Percentiles rank a stretch among this genome's conserved stretches.
Evolutionary conservation across 2,113 vertebrate genomes (phyloP).

Genomic region (Tauraco erythrolophus): DNA sequence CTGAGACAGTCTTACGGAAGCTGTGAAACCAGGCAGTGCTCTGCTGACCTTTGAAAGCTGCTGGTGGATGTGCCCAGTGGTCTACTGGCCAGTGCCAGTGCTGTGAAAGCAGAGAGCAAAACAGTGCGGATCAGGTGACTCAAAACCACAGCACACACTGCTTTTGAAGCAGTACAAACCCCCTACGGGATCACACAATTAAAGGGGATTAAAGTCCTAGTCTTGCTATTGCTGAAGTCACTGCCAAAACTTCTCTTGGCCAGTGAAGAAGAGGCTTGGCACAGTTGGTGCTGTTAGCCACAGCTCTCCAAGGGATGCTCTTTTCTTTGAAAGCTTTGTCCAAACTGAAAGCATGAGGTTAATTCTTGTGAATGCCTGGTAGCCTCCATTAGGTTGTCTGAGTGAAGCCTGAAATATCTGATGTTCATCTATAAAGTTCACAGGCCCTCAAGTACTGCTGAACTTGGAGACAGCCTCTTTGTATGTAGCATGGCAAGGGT

Average conservation of each 20-base stretch:
- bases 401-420: constrained; percentile 9
- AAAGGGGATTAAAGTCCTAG: constrained; percentile 49
- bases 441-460: neutral
- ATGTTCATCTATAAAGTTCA: constrained; percentile 12
- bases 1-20: neutral
- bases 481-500: neutral
- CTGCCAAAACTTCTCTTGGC: constrained; percentile 57
- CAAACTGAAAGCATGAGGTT: neutral
- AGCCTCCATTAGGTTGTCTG: constrained; percentile 28
- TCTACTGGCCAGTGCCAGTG: constrained; percentile 32
- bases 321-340: constrained; percentile 55
- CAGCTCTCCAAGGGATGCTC: constrained; percentile 32
- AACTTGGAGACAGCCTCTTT: neutral
- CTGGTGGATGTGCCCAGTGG: constrained; percentile 43
- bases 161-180: constrained; percentile 71
- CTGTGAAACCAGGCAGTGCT: constrained; percentile 33
- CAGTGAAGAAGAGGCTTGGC: neutral
- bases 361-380: constrained; percentile 26
- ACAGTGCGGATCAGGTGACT: constrained; percentile 66
- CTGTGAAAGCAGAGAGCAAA: constrained; percentile 64
- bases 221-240: neutral
- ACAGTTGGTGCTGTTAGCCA: neutral
- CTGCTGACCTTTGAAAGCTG: constrained; percentile 34
- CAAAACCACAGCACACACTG: constrained; percentile 48
- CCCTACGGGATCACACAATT: constrained; percentile 44